Base-by-base conservation (phyloP, 2,888 invertebrate species). In the Tridacna crocea region DNA sequence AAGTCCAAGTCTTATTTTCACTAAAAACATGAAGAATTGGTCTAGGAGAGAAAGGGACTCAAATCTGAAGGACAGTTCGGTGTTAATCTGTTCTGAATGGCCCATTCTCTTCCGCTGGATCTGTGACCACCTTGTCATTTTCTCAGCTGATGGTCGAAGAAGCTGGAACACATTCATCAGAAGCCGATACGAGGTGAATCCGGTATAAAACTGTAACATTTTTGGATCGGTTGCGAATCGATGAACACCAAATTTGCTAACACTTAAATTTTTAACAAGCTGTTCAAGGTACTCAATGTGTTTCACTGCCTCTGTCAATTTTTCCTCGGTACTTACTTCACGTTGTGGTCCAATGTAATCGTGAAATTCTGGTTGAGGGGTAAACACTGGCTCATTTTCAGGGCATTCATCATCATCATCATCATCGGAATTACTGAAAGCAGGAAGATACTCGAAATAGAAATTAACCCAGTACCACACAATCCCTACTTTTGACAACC, bases 1-100 rank as follows among this genome's bases (percentile, higher is more conserved):
- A 13, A 82, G 36, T 51, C 81, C 77, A 15, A 60, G 24, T 60
- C 58, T 46, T 2, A 79, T 26, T 63, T 65, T 72, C 22, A 22
- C 36, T 12, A 79, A 51, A 72, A 82, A 79, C 61, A 76, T 46
- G 58, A 83, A 79, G 22, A 77, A 63, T 26, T 72, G 70, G 22
- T 76, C 77, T 26, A 72, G 47, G 11, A 72, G 68, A 10, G 26
- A 47, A 1, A 68, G 27, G 15, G 51, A n/a, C 55, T 66, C 76
- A 13, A 13, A 8, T 19, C 61, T 10, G 26, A 77, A 77, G 12
- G 58, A 72, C 26, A 61, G 27, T 36, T 77, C 72, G 11, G 61
- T 77, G 72, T 77, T 70, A 22, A 72, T 77, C 12, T 36, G 13
- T 11, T 19, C 46, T 4, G 58, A 24, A 6, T 76, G 55, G 6